Evolutionary conservation across 1,140 invertebrate species (phyloP).

Genomic region (Dendrolimus punctatus): DNA sequence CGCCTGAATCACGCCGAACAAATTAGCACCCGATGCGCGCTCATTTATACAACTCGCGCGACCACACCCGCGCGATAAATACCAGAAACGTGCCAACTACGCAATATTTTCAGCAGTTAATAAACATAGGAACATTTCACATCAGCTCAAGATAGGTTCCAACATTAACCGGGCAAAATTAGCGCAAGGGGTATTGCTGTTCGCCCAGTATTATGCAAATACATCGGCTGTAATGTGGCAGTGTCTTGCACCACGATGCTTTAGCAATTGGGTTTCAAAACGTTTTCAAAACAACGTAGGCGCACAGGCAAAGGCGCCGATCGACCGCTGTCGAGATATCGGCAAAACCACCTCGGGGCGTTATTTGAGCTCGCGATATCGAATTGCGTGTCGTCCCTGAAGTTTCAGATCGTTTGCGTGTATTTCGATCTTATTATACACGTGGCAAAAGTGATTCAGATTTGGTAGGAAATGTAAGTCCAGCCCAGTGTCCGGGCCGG

Average conservation of each 20-base stretch:
- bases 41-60: conserved; percentile 17
- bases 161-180: conserved; percentile 46
- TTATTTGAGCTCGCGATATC: conserved; percentile 10
- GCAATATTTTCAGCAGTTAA: conserved; percentile 20
- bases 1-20: conserved; percentile 50
- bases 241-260: conserved; percentile 56
- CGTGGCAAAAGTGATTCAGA: conserved; percentile 24
- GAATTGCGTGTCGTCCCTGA: conserved; percentile 21
- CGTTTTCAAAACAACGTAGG: conserved; percentile 58
- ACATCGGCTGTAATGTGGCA: conserved; percentile 48
- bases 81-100: conserved; percentile 33
- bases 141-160: conserved; percentile 7
- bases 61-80: conserved; percentile 29
- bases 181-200: conserved; percentile 37
- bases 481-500: conserved; percentile 59
- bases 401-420: conserved; percentile 21
- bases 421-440: conserved; percentile 12
- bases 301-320: conserved; percentile 23
- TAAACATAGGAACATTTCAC: conserved; percentile 13
- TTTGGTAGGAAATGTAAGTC: conserved; percentile 32
- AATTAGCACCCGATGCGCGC: conserved; percentile 23
- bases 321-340: conserved; percentile 16
- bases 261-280: conserved; percentile 62
- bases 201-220: conserved; percentile 62
- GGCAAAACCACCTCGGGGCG: conserved; percentile 16